A percentile compares a stretch with the other conserved stretches of the same genome.
Evolutionary conservation across 2,113 vertebrate genomes (phyloP).

Genomic region (Turnix velox): DNA sequence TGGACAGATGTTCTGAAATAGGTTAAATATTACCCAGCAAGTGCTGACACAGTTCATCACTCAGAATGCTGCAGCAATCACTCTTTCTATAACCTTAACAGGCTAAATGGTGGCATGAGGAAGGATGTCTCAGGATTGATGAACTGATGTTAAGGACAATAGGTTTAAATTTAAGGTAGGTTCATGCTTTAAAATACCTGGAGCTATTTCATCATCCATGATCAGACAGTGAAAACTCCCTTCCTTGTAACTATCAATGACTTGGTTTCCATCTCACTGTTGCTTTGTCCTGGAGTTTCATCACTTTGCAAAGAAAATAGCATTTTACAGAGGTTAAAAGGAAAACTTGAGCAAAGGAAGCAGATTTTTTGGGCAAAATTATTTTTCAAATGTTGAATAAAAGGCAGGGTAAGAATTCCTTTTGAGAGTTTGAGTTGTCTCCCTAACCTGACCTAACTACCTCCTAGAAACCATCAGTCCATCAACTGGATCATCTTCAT

Average conservation of each 20-base stretch:
- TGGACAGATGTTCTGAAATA: constrained; percentile 39
- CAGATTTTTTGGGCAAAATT: neutral
- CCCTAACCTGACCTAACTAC: neutral
- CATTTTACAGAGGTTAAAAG: neutral
- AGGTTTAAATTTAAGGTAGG: neutral
- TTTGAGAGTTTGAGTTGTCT: neutral
- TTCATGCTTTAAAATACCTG: neutral
- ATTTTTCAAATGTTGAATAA: too few relatives aligned
- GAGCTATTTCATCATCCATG: neutral
- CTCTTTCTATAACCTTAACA: neutral
- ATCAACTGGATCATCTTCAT: neutral
- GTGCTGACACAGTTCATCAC: neutral
- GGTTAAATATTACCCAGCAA: constrained; percentile 6
- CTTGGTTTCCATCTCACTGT: neutral
- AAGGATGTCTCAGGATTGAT: neutral
- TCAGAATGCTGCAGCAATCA: neutral
- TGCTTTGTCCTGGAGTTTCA: neutral
- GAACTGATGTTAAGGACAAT: neutral
- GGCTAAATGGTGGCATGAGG: neutral
- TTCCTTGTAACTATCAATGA: accelerated
- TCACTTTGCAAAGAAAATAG: neutral
- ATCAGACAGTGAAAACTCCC: neutral
- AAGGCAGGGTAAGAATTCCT: neutral
- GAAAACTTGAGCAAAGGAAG: neutral
- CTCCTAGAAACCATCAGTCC: neutral